These are phyloP conservation scores for Corydoras maculifer DNA, from an alignment of 2,113 vertebrate genomes.

Conservation along the genomic window DNA sequence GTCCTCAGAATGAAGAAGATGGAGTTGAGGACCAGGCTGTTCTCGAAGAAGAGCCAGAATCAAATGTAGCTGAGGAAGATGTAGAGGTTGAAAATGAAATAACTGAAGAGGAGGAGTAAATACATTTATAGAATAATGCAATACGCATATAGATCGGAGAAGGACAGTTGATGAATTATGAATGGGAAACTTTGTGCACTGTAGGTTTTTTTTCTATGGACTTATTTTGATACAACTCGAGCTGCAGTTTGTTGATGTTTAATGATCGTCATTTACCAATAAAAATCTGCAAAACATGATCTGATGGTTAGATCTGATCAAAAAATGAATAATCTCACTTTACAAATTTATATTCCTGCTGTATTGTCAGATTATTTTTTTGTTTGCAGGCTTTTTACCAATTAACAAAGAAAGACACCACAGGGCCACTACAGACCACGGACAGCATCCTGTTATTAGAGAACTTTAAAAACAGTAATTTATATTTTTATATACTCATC, in stretches of 20 bases:
- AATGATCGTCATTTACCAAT: conserved; percentile 45
- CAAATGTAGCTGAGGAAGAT: conserved; percentile 3
- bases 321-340: too few species aligned
- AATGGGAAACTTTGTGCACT: conserved; percentile 59
- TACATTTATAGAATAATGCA: not conserved
- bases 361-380: too few species aligned
- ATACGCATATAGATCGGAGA: conserved; percentile 12
- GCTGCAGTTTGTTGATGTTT: conserved; percentile 38
- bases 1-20: not conserved
- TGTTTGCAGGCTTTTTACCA: too few species aligned
- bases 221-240: conserved; percentile 29
- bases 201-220: conserved; percentile 43
- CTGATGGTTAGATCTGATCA: not conserved
- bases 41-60: not conserved
- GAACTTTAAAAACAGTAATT: too few species aligned
- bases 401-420: too few species aligned
- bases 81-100: conserved; percentile 1
- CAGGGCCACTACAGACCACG: too few species aligned
- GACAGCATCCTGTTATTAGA: too few species aligned
- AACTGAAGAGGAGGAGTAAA: not conserved
- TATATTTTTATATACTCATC: too few species aligned
- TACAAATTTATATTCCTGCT: too few species aligned
- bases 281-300: conserved; percentile 33
- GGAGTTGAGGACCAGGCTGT: not conserved
- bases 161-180: conserved; percentile 44